phyloP scores from a whole-genome alignment of 30 jellyfish, hydroid and myxozoan genomes.

The Hydra vulgaris region DNA sequence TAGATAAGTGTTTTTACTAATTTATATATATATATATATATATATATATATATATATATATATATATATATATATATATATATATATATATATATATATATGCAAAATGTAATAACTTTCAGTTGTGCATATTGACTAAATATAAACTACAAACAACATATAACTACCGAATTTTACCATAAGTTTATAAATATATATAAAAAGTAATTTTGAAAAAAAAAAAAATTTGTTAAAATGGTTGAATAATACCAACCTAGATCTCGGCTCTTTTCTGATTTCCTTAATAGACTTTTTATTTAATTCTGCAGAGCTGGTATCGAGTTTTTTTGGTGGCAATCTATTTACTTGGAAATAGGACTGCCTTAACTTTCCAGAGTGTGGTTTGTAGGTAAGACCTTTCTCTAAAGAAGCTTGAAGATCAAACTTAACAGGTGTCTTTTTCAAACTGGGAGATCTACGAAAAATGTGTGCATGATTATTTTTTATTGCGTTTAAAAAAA shows the following conservation, averaged over 20 bases:
- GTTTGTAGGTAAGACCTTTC: constrained; percentile 80
- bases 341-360: neutral
- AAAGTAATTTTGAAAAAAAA: no score
- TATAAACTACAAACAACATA: no score
- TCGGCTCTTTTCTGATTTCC: neutral
- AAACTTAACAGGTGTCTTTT: constrained; percentile 37
- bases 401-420: constrained; percentile 71
- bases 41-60: no score
- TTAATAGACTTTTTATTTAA: neutral
- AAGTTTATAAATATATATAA: no score
- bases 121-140: no score
- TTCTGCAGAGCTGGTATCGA: neutral
- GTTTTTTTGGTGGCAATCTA: neutral
- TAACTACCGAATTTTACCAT: no score
- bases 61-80: no score
- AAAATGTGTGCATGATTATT: neutral
- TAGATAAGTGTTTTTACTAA: no score
- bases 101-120: no score
- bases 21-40: no score
- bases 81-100: no score
- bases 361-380: constrained; percentile 54
- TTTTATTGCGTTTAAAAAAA: no score
- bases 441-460: constrained; percentile 16
- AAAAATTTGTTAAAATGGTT: neutral
- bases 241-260: neutral